Base-by-base conservation (phyloP, 2,113 vertebrate genomes). In the Protobothrops flavoviridis region DNA sequence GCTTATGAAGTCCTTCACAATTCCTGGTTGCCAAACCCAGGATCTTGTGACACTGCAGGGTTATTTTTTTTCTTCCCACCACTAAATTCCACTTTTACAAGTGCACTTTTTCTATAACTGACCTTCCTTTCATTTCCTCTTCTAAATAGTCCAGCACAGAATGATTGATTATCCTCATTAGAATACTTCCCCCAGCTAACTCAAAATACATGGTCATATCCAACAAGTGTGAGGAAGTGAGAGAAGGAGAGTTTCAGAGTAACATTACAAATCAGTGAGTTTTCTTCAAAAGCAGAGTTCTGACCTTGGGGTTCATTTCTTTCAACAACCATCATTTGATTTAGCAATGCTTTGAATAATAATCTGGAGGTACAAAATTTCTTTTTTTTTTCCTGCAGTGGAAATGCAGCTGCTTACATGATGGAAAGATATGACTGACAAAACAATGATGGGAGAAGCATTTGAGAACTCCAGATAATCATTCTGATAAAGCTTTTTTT, bases 111-210 rank as follows among this genome's bases (percentile, higher is more conserved):
- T 94, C 92, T 96, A 93, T 93, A 61, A 10, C 26, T 92, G 95
- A 92, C 85, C 95, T 94, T 93, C 89, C 92, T 92, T 97, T 95
- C 93, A 91, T 91, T 95, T 86, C 91, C 69, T 91, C 89, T 96
- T 92, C 91, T 81, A 92, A 93, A 92, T 90, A 94, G 92, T 55
- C 90, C 93, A 21, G 96, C 96, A 69, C 94, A 29, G 52, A 96
- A 95, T 97, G 96, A 96, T 94, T 96, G 95, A 97, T 96, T 95
- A 95, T 90, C 89, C 91, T 96, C 93, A 95, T 43, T 94, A 96
- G 96, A 97, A 96, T 95, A 90, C 87, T 64, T 81, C 74, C 93
- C 24, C 88, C 91, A 95, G 94, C 93, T 43, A 88, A 86, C 85
- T 85, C 74, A 87, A 59, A 61, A 92, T 94, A 92, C 95, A 96